Conservation (phyloP, 2,797 vertebrate genomes). For the Dryobates pubescens region DNA sequence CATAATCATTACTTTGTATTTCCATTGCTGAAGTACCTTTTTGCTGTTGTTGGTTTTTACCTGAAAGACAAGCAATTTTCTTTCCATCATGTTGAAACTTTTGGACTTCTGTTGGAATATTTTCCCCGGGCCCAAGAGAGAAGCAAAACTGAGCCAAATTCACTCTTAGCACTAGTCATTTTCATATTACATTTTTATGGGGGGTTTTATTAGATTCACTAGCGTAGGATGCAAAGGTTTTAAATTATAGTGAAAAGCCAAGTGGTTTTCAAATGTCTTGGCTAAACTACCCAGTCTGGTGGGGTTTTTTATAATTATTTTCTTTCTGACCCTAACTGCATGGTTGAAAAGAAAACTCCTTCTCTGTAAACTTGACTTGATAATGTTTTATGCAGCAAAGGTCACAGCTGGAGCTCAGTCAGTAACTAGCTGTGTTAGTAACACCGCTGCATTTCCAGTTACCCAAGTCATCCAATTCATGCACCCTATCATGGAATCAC, state of each 20-base stretch:
- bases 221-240: background rate
- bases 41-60: background rate
- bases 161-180: background rate
- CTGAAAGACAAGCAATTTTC: background rate
- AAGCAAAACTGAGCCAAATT: background rate
- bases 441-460: background rate
- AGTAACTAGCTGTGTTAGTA: background rate
- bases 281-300: fast-evolving
- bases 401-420: background rate
- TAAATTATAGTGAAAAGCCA: background rate
- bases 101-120: background rate
- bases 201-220: background rate
- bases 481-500: background rate
- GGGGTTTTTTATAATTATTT: background rate
- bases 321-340: background rate
- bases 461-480: background rate
- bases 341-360: background rate
- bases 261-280: background rate
- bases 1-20: background rate
- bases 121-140: background rate
- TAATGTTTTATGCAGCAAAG: no score
- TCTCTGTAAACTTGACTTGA: background rate
- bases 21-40: background rate
- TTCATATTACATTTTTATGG: background rate
- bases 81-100: background rate